phyloP scores from a whole-genome alignment of 2,797 vertebrate genomes.

The Craterocephalus amniculus region DNA sequence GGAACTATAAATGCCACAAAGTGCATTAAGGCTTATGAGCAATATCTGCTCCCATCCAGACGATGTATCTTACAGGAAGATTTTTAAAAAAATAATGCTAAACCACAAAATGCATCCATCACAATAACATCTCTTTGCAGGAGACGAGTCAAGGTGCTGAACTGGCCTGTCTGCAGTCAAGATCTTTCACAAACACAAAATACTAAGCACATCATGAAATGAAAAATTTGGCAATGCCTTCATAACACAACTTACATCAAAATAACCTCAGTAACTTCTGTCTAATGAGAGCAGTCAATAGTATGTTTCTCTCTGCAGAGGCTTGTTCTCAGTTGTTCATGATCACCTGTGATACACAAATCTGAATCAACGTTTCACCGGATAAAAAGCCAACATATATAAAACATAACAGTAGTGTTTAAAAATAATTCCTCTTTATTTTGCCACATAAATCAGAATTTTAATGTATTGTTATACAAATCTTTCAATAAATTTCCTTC shows the following conservation, averaged over 20 bases:
- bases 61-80: too few relatives aligned
- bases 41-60: too few relatives aligned
- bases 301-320: neutral
- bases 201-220: neutral
- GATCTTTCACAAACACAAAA: neutral
- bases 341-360: too few relatives aligned
- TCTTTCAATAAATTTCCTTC: conserved; percentile 80
- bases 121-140: too few relatives aligned
- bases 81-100: too few relatives aligned
- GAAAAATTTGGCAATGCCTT: too few relatives aligned
- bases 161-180: neutral
- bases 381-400: conserved; percentile 17
- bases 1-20: too few relatives aligned
- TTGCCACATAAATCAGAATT: conserved; percentile 80
- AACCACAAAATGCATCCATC: too few relatives aligned
- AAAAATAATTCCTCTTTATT: conserved; percentile 85
- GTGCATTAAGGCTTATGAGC: too few relatives aligned
- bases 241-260: neutral
- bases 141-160: neutral
- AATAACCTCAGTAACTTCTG: too few relatives aligned
- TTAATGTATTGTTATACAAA: conserved; percentile 83
- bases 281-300: too few relatives aligned
- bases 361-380: neutral
- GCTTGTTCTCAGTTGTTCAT: too few relatives aligned
- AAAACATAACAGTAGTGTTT: conserved; percentile 65